Conservation (phyloP, 64 coral and sea anemone genomes). For the Montipora capricornis region DNA sequence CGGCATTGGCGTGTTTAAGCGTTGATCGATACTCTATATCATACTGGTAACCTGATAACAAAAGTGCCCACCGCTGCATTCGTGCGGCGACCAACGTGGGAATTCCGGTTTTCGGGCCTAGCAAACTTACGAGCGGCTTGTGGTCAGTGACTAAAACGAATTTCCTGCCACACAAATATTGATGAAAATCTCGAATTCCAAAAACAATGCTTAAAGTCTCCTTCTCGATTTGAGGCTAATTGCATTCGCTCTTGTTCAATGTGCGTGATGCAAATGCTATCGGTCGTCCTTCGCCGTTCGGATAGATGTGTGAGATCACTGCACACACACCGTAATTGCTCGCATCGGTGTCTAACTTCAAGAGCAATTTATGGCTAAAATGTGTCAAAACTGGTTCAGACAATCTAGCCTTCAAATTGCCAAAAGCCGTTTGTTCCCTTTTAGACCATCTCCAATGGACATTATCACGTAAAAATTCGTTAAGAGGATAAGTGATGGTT, state of each 20-base stretch:
- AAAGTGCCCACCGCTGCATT: neutral
- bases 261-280: too few species aligned
- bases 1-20: neutral
- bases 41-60: neutral
- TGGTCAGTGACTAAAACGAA: neutral
- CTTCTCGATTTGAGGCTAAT: neutral
- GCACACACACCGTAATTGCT: neutral
- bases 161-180: neutral
- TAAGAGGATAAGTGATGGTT: too few species aligned
- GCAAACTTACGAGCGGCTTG: neutral
- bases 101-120: neutral
- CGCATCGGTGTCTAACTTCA: neutral
- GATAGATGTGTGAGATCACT: neutral
- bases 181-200: neutral
- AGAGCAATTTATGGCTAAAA: too few species aligned
- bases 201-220: neutral
- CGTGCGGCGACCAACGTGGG: neutral
- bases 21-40: slow-evolving; percentile 8
- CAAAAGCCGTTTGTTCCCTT: too few species aligned
- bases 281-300: neutral
- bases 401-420: too few species aligned
- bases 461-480: too few species aligned
- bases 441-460: too few species aligned
- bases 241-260: neutral
- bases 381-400: too few species aligned